These are phyloP conservation scores for Upupa epops DNA, from an alignment of 2,113 vertebrate species.

Conservation along the genomic window DNA sequence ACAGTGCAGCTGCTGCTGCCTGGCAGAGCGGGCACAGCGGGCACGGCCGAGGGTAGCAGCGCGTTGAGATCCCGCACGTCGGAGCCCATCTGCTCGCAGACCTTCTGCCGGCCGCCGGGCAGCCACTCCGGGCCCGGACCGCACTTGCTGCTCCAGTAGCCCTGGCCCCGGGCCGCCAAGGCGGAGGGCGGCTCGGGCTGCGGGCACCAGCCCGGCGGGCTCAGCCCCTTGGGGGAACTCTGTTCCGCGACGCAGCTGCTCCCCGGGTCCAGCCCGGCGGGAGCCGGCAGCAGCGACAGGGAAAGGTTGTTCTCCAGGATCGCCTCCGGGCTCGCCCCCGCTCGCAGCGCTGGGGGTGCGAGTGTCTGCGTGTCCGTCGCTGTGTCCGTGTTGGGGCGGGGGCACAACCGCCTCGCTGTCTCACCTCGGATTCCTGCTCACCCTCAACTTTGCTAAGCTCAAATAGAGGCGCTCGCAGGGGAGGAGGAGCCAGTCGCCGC, in stretches of 20 bases:
- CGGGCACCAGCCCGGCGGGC: conserved; percentile 65
- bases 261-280: conserved; percentile 71
- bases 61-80: conserved; percentile 91
- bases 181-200: conserved; percentile 63
- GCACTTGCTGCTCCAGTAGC: conserved; percentile 65
- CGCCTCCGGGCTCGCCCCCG: conserved; percentile 54
- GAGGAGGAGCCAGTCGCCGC: conserved; percentile 81
- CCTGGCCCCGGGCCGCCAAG: conserved; percentile 49
- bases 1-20: conserved; percentile 83
- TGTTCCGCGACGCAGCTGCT: conserved; percentile 70
- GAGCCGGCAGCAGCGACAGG: conserved; percentile 58
- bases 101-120: conserved; percentile 42
- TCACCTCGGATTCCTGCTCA: conserved; percentile 79
- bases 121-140: conserved; percentile 55
- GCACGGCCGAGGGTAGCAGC: conserved; percentile 78
- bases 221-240: conserved; percentile 58
- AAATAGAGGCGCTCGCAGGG: conserved; percentile 81
- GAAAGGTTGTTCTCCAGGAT: conserved; percentile 72
- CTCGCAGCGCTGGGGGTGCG: neutral
- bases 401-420: conserved; percentile 76
- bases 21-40: conserved; percentile 79
- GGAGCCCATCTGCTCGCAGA: conserved; percentile 83
- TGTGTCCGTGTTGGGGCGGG: neutral
- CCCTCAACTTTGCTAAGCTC: conserved; percentile 83
- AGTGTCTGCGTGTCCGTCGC: neutral